Base-by-base conservation (phyloP, 2,797 vertebrate genomes). In the Urosaurus nigricauda region DNA sequence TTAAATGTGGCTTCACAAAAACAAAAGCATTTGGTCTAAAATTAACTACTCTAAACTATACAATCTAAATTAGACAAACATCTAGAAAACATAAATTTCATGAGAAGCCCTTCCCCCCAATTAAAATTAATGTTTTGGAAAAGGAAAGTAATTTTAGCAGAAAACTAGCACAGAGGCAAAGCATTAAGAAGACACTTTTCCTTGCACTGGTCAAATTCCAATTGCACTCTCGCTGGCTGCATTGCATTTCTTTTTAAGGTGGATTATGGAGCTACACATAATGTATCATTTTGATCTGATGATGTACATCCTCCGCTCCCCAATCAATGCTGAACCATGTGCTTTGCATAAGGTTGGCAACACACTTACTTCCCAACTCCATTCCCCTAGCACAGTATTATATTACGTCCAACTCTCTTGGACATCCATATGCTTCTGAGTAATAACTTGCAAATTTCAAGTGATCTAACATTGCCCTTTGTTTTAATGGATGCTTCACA, bases 311-410 rank as follows among this genome's bases (percentile, higher is more conserved):
- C 26, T 70, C 35, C 26, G 2, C 35, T 47, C 47, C 60, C 73
- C 37, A 40, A 14, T 83, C 73, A 78, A 5, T 32, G 17, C 47
- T 1, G 43, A 83, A 78, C 47, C 37, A 58, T 71, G 82, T 73
- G 75, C 75, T 79, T 84, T 29, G 51, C 53, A 73, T 58, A 84
- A 84, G 65, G 35, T 65, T 79, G 51, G 51, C 63, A 84, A 60
- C 4, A 47, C 53, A 43, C 32, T 70, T 56, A 12, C 47, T 70
- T 88, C 82, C 83, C 71, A 37, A 84, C 5, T 58, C 32, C 19
- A 4, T 84, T 73, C 8, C 8, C 43, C 19, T 88, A 70, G 29
- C 81, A 88, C 47, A 19, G 26, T 70, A 84, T 43, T 79, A 5
- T 58, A 26, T 84, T 84, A 71, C 82, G 24, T 79, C 5, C 37